Conservation (phyloP, 2,113 vertebrate species). For the Melanerpes aurifrons region DNA sequence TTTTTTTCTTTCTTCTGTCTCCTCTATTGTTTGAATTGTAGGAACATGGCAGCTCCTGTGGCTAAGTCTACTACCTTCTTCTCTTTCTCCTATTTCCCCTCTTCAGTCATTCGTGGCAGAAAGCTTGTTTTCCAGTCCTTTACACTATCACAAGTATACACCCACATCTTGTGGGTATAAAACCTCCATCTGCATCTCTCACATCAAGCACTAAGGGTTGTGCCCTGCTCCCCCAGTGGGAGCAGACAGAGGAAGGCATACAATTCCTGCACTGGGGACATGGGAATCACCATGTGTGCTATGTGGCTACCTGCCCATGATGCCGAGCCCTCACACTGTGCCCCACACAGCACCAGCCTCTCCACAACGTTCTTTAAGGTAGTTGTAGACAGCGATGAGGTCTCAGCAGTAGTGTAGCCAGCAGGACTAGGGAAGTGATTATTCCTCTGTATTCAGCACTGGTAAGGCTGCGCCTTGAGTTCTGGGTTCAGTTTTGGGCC, state of each 20-base stretch:
- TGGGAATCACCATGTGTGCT: accelerated
- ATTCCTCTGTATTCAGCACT: not conserved
- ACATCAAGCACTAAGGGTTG: accelerated
- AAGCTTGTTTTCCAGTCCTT: not conserved
- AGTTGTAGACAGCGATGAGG: too few relatives aligned
- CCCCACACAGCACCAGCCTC: too few relatives aligned
- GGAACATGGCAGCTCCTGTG: not conserved
- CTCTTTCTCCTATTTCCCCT: not conserved
- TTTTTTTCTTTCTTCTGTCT: slow-evolving; percentile 37
- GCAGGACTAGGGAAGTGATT: not conserved
- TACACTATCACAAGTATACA: accelerated
- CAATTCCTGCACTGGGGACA: not conserved
- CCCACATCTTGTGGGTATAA: not conserved
- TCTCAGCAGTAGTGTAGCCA: not conserved
- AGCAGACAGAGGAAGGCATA: not conserved
- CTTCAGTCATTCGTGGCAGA: not conserved
- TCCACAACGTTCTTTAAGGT: too few relatives aligned
- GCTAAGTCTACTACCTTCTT: not conserved
- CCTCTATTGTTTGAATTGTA: not conserved
- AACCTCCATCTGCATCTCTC: not conserved
- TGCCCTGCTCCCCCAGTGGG: accelerated
- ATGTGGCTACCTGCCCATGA: not conserved
- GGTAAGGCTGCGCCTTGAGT: not conserved
- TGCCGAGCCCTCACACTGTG: accelerated
- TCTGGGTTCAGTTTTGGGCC: not conserved